Evolutionary conservation across 2,113 vertebrate species (phyloP).

Genomic region (Eurystomus gularis): DNA sequence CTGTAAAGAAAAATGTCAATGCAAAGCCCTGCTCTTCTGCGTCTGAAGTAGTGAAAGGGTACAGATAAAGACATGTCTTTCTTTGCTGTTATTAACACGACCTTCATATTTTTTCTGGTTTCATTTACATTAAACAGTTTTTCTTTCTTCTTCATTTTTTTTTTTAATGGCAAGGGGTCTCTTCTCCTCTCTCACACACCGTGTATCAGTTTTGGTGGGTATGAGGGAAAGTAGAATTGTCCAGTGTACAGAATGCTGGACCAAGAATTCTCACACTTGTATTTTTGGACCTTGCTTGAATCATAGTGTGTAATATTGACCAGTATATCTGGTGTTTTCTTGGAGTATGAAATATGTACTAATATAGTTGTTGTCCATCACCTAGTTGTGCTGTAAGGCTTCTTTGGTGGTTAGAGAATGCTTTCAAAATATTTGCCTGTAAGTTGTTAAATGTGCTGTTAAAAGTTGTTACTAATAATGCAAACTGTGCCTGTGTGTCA

Average conservation of each 20-base stretch:
- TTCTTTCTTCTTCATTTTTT: neutral
- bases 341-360: neutral
- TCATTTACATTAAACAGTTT: slow-evolving; percentile 3
- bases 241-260: neutral
- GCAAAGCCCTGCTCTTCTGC: neutral
- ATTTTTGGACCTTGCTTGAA: neutral
- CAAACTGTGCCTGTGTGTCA: neutral
- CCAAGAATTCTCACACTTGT: neutral
- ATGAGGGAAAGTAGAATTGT: neutral
- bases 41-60: neutral
- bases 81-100: neutral
- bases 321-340: neutral
- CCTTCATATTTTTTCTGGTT: neutral
- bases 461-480: neutral
- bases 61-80: slow-evolving; percentile 18
- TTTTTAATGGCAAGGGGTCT: slow-evolving; percentile 8
- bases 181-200: slow-evolving; percentile 32
- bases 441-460: neutral
- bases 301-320: neutral
- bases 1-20: slow-evolving; percentile 6
- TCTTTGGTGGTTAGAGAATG: neutral
- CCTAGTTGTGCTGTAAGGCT: neutral
- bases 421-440: neutral
- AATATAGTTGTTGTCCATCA: neutral
- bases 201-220: neutral